Percentiles rank a stretch among this genome's conserved stretches.
phyloP scores from a whole-genome alignment of 2,113 vertebrate genomes.

The Malurus elegans region DNA sequence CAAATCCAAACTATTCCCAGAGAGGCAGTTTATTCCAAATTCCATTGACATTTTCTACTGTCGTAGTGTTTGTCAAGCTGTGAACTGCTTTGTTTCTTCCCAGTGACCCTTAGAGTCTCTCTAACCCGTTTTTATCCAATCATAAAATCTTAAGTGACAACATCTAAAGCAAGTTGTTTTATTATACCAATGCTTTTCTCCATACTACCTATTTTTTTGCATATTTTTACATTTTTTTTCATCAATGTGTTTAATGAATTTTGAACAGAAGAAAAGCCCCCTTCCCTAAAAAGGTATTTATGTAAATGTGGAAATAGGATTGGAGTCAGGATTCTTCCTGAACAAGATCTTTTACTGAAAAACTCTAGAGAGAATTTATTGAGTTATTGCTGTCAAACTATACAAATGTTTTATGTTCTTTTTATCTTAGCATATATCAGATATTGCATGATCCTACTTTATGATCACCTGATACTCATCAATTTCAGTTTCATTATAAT shows the following conservation, averaged over 20 bases:
- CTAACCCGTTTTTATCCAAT: neutral
- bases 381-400: neutral
- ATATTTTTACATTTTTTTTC: neutral
- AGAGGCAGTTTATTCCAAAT: neutral
- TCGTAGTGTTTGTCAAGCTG: neutral
- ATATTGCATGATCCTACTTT: neutral
- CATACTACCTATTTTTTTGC: neutral
- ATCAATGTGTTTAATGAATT: neutral
- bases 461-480: neutral
- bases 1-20: neutral
- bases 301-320: neutral
- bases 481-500: neutral
- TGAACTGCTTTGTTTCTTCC: neutral
- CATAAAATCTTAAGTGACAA: neutral
- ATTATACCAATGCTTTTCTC: neutral
- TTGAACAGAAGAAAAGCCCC: neutral
- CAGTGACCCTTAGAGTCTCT: neutral
- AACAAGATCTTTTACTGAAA: neutral
- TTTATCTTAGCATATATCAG: neutral
- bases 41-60: neutral
- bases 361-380: neutral
- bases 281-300: neutral
- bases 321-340: neutral
- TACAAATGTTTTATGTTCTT: neutral
- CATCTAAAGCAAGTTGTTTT: neutral